Conservation (phyloP, 2,113 vertebrate genomes). For the cat (Felis catus) region DNA sequence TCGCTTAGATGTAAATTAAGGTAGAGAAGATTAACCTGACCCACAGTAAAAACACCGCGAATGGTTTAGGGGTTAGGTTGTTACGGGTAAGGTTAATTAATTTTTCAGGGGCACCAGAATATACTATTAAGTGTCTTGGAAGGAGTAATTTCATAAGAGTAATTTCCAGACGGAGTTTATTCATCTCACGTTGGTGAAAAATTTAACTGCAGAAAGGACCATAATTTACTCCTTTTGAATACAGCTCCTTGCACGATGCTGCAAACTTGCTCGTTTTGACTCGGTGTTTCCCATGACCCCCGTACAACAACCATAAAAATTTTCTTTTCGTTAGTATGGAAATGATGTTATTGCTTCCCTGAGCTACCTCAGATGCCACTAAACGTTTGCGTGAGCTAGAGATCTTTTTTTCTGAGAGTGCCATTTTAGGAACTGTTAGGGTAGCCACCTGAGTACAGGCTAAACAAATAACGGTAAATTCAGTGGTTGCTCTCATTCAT, state of each 20-base stretch:
- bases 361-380: not conserved
- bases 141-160: constrained; percentile 73
- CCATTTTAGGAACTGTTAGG: not conserved
- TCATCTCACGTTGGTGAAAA: constrained; percentile 63
- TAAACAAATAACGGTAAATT: constrained; percentile 12
- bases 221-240: constrained; percentile 46
- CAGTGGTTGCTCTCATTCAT: constrained; percentile 7
- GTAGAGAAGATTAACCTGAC: constrained; percentile 52
- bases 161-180: constrained; percentile 75
- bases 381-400: constrained; percentile 44
- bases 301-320: not conserved
- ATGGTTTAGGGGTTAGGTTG: constrained; percentile 56
- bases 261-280: not conserved
- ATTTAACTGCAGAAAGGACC: constrained; percentile 24
- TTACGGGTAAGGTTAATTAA: constrained; percentile 72
- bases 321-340: constrained; percentile 17
- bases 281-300: not conserved
- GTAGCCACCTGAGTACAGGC: not conserved
- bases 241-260: not conserved
- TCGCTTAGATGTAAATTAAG: constrained; percentile 60
- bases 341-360: not conserved
- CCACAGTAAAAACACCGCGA: constrained; percentile 21
- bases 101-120: constrained; percentile 70
- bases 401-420: not conserved
- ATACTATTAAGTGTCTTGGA: constrained; percentile 67